These are phyloP conservation scores for Cossypha caffra DNA, from an alignment of 2,797 vertebrate genomes.

Conservation along the genomic window DNA sequence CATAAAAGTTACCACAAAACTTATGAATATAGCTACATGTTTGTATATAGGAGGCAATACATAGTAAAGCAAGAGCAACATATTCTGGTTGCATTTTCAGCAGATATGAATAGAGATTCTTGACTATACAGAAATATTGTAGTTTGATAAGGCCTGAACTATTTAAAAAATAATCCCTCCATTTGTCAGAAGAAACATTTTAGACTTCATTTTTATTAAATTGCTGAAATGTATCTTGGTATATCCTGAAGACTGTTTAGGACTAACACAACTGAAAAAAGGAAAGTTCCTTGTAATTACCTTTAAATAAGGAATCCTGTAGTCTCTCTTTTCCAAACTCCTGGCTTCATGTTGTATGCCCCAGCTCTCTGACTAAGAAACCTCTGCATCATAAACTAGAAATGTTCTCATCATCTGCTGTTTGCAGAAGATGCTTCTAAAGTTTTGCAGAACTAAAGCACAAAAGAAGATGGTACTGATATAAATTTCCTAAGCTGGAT, in stretches of 20 bases:
- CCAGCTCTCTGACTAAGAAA: slow-evolving; percentile 58
- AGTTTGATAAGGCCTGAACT: background rate
- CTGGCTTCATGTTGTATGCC: slow-evolving; percentile 45
- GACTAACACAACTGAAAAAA: background rate
- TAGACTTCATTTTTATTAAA: background rate
- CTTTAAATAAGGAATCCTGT: slow-evolving; percentile 79
- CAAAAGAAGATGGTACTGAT: background rate
- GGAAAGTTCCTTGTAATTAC: slow-evolving; percentile 10
- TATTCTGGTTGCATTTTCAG: background rate
- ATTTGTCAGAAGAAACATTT: background rate
- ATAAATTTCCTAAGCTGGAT: background rate
- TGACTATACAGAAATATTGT: background rate
- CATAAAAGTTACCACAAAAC: background rate
- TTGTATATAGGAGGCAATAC: background rate
- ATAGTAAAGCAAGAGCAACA: background rate
- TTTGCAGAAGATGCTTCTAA: slow-evolving; percentile 75
- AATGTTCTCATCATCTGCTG: slow-evolving; percentile 79
- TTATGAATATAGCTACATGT: background rate
- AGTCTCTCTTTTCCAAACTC: slow-evolving; percentile 77
- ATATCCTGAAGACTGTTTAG: background rate
- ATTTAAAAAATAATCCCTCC: background rate
- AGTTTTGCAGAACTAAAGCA: slow-evolving; percentile 74
- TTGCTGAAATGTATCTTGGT: background rate
- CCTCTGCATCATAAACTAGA: slow-evolving; percentile 68
- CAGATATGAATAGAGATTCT: background rate